Evolutionary conservation across 2,888 invertebrate genomes (phyloP), one percentile per base, ranked within the genome.

Genomic region (Torymus tubicola): DNA sequence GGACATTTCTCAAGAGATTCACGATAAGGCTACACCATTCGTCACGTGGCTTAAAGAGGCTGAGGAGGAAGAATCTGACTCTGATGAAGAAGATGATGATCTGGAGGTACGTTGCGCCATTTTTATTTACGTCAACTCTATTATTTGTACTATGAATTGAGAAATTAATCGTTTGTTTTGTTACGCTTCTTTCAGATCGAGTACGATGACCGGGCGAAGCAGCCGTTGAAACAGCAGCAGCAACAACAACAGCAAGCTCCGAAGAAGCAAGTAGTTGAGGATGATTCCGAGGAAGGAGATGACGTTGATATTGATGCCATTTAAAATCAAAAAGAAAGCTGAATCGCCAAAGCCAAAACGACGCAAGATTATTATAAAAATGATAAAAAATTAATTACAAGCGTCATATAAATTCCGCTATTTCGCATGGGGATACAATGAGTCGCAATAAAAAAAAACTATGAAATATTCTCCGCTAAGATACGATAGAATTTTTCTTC

Each of bases 31-130:
- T 73, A 95, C 95, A 88, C 98, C 98, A 79, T 98, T 99, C 92
- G 94, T 99, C 82, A 97, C 96, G 88, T 99, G 99, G 99, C 93
- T 99, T 86, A 95, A 96, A 91, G 98, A 99, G 90, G 99, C 99
- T 81, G 98, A 98, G 89, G 98, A 98, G 91, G 97, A 97, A 89
- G 96, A 96, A 84, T 42, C 42, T 42, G 95, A 53, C 12, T 94
- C 99, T 80, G 98, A 98, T 89, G 98, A 98, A 91, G 97, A 97
- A 89, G 95, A 93, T 86, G 93, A 93, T 86, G 94, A 93, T 88
- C 92, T 94, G 74, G 94, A 94, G 93, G 94, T 94, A 84, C 5
- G 42, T 75, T 42, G 42, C 42, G 42, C 8, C 42, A 42, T 42
- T 42, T 42, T 42, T 42, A 5, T 42, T 42, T 42, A 42, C 8